A percentile compares a stretch with the other conserved stretches of the same genome.
Conservation (phyloP, 2,113 vertebrate species). For the Boulengeromyrus knoepffleri region DNA sequence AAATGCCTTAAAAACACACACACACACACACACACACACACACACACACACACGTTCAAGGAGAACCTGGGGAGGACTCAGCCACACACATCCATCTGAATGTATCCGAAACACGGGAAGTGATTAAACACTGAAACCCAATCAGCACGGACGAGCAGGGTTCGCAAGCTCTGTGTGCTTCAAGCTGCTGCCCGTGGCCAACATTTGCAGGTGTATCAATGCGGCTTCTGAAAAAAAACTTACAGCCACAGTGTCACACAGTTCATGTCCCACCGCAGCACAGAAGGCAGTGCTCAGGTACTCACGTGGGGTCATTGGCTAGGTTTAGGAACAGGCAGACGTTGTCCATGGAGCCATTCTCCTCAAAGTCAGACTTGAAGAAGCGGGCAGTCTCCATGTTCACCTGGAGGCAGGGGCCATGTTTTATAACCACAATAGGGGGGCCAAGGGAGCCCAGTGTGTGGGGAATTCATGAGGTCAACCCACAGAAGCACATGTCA, state of each 20-base stretch:
- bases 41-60: not conserved
- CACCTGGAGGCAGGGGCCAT: slow-evolving; percentile 45
- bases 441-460: not conserved
- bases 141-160: not conserved
- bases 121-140: not conserved
- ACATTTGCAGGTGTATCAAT: not conserved
- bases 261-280: not conserved
- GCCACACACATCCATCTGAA: not conserved
- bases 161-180: not conserved
- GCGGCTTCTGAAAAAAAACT: not conserved
- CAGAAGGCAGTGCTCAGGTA: not conserved
- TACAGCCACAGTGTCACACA: not conserved
- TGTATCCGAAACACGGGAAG: not conserved
- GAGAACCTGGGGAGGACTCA: not conserved
- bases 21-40: no score
- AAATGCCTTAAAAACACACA: no score
- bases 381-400: slow-evolving; percentile 77
- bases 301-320: slow-evolving; percentile 73
- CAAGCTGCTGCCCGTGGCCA: not conserved
- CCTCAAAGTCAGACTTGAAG: slow-evolving; percentile 74
- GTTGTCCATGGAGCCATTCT: slow-evolving; percentile 76
- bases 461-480: not conserved
- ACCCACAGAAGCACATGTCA: not conserved
- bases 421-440: not conserved
- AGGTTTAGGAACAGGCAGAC: slow-evolving; percentile 73